Evolutionary conservation across 2,888 invertebrate species (phyloP).

Genomic region (Pseudococcus longispinus): DNA sequence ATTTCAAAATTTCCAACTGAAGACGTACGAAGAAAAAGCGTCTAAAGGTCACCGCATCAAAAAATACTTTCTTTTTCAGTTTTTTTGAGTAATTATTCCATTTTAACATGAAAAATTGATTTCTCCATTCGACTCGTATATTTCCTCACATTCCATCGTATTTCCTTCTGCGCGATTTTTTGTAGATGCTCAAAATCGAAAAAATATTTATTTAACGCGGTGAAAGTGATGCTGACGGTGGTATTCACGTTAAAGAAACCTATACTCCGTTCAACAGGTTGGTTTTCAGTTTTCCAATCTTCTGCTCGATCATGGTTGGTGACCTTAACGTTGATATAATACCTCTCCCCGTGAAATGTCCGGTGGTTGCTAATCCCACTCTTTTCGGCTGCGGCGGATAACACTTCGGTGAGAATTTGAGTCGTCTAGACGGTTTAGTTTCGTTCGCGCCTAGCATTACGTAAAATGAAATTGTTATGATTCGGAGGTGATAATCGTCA

Average conservation of each 20-base stretch:
- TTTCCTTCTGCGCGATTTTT: not conserved
- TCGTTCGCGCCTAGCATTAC: slow-evolving; percentile 44
- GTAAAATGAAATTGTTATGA: slow-evolving; percentile 40
- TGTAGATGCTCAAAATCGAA: not conserved
- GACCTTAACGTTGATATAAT: slow-evolving; percentile 33
- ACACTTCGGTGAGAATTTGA: slow-evolving; percentile 5
- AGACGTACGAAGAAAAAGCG: too few species aligned
- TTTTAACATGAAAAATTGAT: not conserved
- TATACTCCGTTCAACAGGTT: slow-evolving; percentile 13
- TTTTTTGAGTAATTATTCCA: too few species aligned
- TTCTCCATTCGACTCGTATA: not conserved
- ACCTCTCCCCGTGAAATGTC: slow-evolving; percentile 21
- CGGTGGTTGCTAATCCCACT: slow-evolving; percentile 39
- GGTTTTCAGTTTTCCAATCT: slow-evolving; percentile 28
- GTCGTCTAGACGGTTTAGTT: slow-evolving; percentile 26
- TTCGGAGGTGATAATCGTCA: slow-evolving; percentile 39
- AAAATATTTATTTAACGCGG: not conserved
- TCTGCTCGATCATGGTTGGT: slow-evolving; percentile 43
- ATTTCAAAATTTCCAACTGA: too few species aligned
- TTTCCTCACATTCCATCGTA: not conserved
- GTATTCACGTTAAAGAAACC: slow-evolving; percentile 1
- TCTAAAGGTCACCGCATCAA: too few species aligned
- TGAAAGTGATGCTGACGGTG: not conserved
- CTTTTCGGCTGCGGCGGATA: slow-evolving; percentile 35
- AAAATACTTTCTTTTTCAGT: too few species aligned